Base-by-base conservation (phyloP, 2,797 vertebrate genomes). In the Pangasius djambal region DNA sequence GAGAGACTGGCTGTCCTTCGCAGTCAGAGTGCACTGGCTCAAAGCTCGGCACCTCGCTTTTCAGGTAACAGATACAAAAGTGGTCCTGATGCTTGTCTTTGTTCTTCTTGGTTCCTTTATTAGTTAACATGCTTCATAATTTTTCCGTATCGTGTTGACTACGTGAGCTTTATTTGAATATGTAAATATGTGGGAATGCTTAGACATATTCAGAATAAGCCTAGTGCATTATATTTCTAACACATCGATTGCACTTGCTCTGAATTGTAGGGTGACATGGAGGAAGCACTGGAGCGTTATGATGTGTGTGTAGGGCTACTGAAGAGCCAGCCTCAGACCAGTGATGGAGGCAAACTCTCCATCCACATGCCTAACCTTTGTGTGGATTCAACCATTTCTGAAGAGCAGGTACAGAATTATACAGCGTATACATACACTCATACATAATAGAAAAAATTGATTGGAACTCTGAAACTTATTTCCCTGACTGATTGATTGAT, bases 201-300 rank as follows among this genome's bases (percentile, higher is more conserved):
- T 10, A 55, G n/a, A 57, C 28, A 18, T n/a, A 15, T 44, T 6
- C 10, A 22, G 9, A 20, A 13, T 52, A 34, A 85, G 48, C 22
- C 16, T 18, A 20, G n/a, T 22, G 10, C n/a, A 18, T 59, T 25
- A 6, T 37, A 22, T 77, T 37, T 48, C 4, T 63, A 10, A 50
- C 16, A 28, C 9, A 31, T 44, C 34, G 61, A 10, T 67, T 70
- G 0, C 55, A 88, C 9, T 63, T 88, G 34, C 93, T 15, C 88
- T 78, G 15, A 92, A 85, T 92, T 31, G 1, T 89, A 99, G 99
- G 98, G 98, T 40, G 98, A 99, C 92, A 99, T 99, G 98, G 98
- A 99, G 25, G 96, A 98, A 90, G 98, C 98, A 3, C 93, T 98
- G 86, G 98, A 99, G 91, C 98, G 98, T 95, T 99, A 99, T 61